Evolutionary conservation across 2,888 invertebrate species (phyloP).

Genomic region (Drosophila quinaria): DNA sequence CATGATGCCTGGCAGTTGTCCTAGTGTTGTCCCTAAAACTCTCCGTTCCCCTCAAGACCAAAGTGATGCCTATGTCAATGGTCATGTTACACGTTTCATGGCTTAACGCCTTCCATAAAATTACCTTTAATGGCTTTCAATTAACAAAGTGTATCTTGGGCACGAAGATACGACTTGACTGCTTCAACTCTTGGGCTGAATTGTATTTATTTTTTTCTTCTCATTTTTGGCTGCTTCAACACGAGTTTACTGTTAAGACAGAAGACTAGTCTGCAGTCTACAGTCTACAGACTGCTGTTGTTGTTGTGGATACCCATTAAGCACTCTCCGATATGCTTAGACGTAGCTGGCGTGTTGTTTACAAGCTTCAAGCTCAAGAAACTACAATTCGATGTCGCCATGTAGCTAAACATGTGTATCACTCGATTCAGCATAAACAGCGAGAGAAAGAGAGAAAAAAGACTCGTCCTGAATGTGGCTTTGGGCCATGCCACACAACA

Average conservation of each 20-base stretch:
- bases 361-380: constrained; percentile 35
- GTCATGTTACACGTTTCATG: constrained; percentile 85
- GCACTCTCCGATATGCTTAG: constrained; percentile 41
- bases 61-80: constrained; percentile 74
- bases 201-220: constrained; percentile 10
- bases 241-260: constrained; percentile 67
- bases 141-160: constrained; percentile 84
- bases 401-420: constrained; percentile 84
- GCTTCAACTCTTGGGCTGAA: constrained; percentile 16
- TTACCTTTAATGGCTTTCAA: constrained; percentile 86
- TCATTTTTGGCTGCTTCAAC: constrained; percentile 30
- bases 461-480: constrained; percentile 21
- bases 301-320: constrained; percentile 49
- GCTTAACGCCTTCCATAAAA: constrained; percentile 86
- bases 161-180: constrained; percentile 65
- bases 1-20: constrained; percentile 47
- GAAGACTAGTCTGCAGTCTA: constrained; percentile 20
- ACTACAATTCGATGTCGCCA: constrained; percentile 81
- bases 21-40: constrained; percentile 17
- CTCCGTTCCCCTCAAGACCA: not conserved
- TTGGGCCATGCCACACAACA: constrained; percentile 52
- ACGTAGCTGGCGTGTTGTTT: constrained; percentile 42
- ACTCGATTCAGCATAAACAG: constrained; percentile 30
- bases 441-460: not conserved
- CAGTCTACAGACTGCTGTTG: constrained; percentile 8